phyloP scores from a whole-genome alignment of 2,113 vertebrate genomes.

The Fulica atra region DNA sequence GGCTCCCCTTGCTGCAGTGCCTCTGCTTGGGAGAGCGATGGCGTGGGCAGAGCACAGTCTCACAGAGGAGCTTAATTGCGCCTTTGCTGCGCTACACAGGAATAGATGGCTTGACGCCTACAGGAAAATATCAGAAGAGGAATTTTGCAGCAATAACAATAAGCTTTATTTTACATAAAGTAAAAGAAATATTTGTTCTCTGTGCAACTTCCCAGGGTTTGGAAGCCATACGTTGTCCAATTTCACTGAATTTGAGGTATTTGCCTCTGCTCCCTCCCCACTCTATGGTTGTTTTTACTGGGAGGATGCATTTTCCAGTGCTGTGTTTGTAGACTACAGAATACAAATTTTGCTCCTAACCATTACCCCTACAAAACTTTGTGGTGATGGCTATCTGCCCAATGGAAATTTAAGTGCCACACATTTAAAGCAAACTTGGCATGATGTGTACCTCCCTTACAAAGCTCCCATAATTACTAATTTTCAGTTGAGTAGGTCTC shows the following conservation, averaged over 20 bases:
- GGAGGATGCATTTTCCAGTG: neutral
- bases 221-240: neutral
- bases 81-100: constrained; percentile 25
- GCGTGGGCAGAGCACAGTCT: neutral
- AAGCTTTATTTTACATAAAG: neutral
- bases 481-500: neutral
- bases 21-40: neutral
- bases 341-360: neutral
- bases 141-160: neutral
- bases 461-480: neutral
- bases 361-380: neutral
- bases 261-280: neutral
- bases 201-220: neutral
- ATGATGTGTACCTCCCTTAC: neutral
- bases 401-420: neutral
- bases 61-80: constrained; percentile 16
- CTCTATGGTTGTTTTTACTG: neutral
- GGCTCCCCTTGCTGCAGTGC: neutral
- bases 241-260: neutral
- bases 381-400: neutral
- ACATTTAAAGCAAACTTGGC: neutral
- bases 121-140: neutral
- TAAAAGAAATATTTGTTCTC: constrained; percentile 9
- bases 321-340: neutral
- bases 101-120: constrained; percentile 56